Evolutionary conservation across 2,888 invertebrate species (phyloP).

Genomic region (Griposia aprilina): DNA sequence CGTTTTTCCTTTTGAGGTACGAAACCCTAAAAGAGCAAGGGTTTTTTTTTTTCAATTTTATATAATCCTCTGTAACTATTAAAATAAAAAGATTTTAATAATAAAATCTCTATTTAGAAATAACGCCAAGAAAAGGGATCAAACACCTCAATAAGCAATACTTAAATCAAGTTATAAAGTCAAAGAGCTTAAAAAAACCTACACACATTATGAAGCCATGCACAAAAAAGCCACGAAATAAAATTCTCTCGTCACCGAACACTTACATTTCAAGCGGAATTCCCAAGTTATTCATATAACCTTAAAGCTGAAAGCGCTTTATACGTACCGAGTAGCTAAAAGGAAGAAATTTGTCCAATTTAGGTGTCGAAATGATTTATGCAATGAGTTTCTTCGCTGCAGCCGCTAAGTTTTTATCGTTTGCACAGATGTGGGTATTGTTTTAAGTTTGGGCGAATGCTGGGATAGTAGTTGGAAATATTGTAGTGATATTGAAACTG

Average conservation of each 20-base stretch:
- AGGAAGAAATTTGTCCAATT: slow-evolving; percentile 68
- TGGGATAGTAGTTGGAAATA: background rate
- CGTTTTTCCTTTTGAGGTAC: no score
- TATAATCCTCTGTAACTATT: no score
- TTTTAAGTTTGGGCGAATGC: slow-evolving; percentile 30
- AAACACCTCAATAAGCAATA: background rate
- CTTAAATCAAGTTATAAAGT: background rate
- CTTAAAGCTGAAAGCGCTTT: slow-evolving; percentile 61
- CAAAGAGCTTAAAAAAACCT: background rate
- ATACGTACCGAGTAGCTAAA: slow-evolving; percentile 51
- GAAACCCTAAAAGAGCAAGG: no score
- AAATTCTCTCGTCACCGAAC: slow-evolving; percentile 30
- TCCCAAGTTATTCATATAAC: slow-evolving; percentile 56
- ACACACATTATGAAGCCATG: background rate
- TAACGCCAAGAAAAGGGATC: background rate
- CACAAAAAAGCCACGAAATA: slow-evolving; percentile 14
- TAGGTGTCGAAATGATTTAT: slow-evolving; percentile 67
- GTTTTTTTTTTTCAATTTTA: no score
- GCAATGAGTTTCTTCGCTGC: slow-evolving; percentile 58
- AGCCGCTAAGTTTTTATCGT: slow-evolving; percentile 61
- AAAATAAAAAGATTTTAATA: no score
- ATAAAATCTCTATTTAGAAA: background rate
- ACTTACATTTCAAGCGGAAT: slow-evolving; percentile 28
- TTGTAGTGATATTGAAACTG: background rate
- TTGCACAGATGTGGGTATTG: slow-evolving; percentile 39